Evolutionary conservation across 2,797 vertebrate genomes (phyloP), one percentile per base, ranked within the genome.

Genomic region (Phoebastria nigripes): DNA sequence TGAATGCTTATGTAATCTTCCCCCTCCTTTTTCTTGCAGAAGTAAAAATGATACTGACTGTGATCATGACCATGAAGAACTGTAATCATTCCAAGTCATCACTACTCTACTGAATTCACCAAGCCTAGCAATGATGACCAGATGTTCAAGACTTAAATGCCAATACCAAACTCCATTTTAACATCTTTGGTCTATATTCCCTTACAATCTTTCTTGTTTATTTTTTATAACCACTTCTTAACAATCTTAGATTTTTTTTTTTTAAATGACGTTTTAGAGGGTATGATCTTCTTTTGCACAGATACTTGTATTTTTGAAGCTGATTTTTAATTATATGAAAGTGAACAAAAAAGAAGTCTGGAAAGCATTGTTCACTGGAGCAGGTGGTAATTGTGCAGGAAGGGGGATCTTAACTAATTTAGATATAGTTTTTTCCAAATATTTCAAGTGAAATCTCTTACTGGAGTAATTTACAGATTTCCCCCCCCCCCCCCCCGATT

Each of bases 161-260:
- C 98, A 97, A 98, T 96, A 96, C 97, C 98, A 98, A 98, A 98
- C 96, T 84, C 87, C 95, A 92, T 88, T 95, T 97, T 98, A 98
- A 97, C 96, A 96, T 97, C 96, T 97, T 97, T 94, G 96, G 96
- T 98, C 96, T 93, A 90, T 86, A 74, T 96, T 96, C 95, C 96
- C 84, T 77, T 52, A 71, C 88, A 95, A 6, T 95, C 94, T 97
- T 96, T 96, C 95, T 89, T 94, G 94, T 98, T 97, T 92, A 95
- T 97, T 97, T 81, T 97, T 98, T 97, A 96, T 98, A 98, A 98
- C 98, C 98, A 97, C 98, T 98, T 98, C 94, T 96, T 97, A 98
- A 98, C 97, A 96, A 86, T 94, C 65, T 97, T 97, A 87, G 81
- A 93, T 94, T 74, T 78, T 94, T 97, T 90, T 35, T 35, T 35